Conservation (phyloP, 1,140 invertebrate species). For the Wasmannia auropunctata region DNA sequence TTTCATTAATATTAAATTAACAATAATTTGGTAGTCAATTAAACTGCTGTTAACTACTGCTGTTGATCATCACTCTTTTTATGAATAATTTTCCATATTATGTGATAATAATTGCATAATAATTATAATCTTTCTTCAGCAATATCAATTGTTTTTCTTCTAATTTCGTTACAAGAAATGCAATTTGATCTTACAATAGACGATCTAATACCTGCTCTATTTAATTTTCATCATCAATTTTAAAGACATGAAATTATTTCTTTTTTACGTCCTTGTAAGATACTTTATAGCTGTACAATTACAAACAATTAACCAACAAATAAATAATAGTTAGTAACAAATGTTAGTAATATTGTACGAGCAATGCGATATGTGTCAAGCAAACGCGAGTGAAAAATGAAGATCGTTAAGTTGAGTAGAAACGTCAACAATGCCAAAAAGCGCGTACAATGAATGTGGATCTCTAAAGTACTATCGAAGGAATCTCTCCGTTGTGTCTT, state of each 20-base stretch:
- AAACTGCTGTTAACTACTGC: not conserved
- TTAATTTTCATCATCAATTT: not conserved
- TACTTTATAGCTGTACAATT: not conserved
- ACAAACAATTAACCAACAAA: not conserved
- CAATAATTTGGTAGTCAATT: not conserved
- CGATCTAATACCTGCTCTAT: not conserved
- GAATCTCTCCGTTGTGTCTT: constrained; percentile 12
- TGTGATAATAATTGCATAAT: not conserved
- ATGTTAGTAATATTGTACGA: not conserved
- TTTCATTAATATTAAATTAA: not conserved
- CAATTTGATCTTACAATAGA: not conserved
- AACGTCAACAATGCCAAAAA: constrained; percentile 16
- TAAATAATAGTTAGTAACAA: not conserved
- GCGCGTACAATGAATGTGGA: not conserved
- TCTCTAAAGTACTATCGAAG: constrained; percentile 10
- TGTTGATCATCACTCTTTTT: not conserved
- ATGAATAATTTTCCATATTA: not conserved
- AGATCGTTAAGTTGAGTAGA: not conserved
- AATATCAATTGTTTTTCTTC: not conserved
- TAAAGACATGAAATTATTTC: not conserved
- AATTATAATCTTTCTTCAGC: not conserved
- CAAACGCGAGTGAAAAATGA: not conserved
- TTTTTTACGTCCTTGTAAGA: not conserved
- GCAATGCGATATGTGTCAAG: not conserved
- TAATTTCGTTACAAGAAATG: not conserved